Percentiles rank a stretch among this genome's conserved stretches.
Evolutionary conservation across 2,888 invertebrate species (phyloP).

Genomic region (Nomada ruficornis): DNA sequence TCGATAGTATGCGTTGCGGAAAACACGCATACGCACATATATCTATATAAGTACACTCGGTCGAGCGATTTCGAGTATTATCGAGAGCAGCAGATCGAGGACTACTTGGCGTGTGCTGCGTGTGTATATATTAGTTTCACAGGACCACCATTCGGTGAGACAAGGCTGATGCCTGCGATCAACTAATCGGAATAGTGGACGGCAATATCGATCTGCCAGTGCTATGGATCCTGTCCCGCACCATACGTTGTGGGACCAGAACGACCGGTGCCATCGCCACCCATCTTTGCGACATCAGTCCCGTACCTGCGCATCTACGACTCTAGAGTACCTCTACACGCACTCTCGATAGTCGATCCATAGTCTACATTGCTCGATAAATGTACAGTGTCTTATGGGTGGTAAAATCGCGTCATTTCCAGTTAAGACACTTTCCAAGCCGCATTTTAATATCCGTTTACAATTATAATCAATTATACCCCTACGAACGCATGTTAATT

Average conservation of each 20-base stretch:
- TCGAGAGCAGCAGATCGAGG: conserved; percentile 58
- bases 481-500: conserved; percentile 36
- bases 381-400: conserved; percentile 62
- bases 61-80: conserved; percentile 40
- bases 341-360: conserved; percentile 83
- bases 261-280: conserved; percentile 67
- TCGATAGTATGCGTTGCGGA: conserved; percentile 21
- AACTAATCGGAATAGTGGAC: conserved; percentile 73
- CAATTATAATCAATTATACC: conserved; percentile 22
- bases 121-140: conserved; percentile 85
- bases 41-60: conserved; percentile 6
- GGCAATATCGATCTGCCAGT: conserved; percentile 73
- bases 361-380: conserved; percentile 70
- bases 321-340: conserved; percentile 83
- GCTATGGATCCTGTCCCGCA: conserved; percentile 73
- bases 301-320: conserved; percentile 80
- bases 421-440: conserved; percentile 54
- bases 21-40: conserved; percentile 1
- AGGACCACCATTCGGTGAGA: conserved; percentile 81
- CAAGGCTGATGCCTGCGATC: conserved; percentile 75
- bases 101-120: conserved; percentile 83
- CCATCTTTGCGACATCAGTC: conserved; percentile 73
- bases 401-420: conserved; percentile 63
- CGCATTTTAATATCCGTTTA: conserved; percentile 18
- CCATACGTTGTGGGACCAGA: conserved; percentile 70